These are phyloP conservation scores for Stegana nigrithorax DNA, from an alignment of 2,888 invertebrate genomes.

Conservation along the genomic window DNA sequence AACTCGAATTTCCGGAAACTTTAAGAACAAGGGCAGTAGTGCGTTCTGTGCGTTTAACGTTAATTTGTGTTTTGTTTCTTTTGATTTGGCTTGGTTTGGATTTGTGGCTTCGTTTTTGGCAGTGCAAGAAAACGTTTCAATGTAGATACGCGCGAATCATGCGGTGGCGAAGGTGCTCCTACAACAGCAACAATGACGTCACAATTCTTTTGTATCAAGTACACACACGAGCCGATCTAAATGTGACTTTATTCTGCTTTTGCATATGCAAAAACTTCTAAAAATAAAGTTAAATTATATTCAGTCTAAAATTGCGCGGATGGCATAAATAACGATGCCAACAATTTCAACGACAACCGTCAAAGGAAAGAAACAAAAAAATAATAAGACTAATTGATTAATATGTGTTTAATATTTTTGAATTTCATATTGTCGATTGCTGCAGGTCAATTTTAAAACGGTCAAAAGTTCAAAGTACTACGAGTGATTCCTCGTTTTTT, in stretches of 20 bases:
- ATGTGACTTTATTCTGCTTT: not conserved
- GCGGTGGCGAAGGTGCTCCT: not conserved
- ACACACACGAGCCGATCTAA: not conserved
- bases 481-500: not conserved
- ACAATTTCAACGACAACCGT: constrained; percentile 8
- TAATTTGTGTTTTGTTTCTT: not conserved
- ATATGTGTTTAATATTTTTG: not conserved
- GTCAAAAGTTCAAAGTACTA: constrained; percentile 22
- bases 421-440: not conserved
- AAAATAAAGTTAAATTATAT: not conserved
- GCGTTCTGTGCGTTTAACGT: not conserved
- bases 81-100: not conserved
- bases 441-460: not conserved
- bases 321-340: too few relatives aligned
- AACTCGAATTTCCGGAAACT: constrained; percentile 10
- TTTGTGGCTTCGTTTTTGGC: not conserved
- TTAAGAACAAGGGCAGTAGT: not conserved
- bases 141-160: not conserved
- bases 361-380: not conserved
- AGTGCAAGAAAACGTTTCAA: constrained; percentile 10
- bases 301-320: too few relatives aligned
- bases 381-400: not conserved
- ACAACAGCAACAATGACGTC: not conserved
- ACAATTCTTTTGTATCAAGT: constrained; percentile 10
- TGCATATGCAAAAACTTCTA: not conserved